Evolutionary conservation across 2,888 invertebrate genomes (phyloP), one percentile per base, ranked within the genome.

Genomic region (Campoplex nolae): DNA sequence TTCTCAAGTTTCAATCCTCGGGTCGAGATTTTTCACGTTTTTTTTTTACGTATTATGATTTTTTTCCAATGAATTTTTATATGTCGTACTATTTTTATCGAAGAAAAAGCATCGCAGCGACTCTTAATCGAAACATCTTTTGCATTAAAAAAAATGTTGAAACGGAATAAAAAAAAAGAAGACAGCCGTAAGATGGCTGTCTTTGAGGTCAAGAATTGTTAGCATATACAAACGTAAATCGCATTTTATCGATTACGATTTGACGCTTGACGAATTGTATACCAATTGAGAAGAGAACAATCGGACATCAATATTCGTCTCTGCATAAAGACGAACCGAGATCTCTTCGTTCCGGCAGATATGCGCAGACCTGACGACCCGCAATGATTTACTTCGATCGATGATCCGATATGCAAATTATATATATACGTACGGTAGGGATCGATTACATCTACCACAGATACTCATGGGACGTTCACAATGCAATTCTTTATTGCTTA

Each of bases 331-430:
- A 79, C 74, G 77, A 87, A 88, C 86, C 81, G 84, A 71, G 45
- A 71, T 80, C 62, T 88, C n/a, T 88, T 73, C 86, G 90, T 90
- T 90, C 90, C 89, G 90, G 89, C 91, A 90, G 84, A 75, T 86
- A 84, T 88, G 88, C 87, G 88, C 87, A 84, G 85, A 87, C 81
- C 88, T 88, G 86, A 88, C 89, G 90, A 90, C 88, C 88, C 85
- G 86, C 89, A 88, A 91, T 90, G 91, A 91, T 91, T 91, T 90
- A 91, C 90, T 89, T 80, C 88, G 91, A 89, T 90, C 91, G 90
- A 90, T 90, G 90, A 91, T 91, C 90, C 88, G 91, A 91, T 91
- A 91, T 91, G 91, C 90, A 91, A 91, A 91, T 91, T 90, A 90
- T 89, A 88, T 90, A 89, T 90, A 87, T 88, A 88, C 85, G 89